Base-by-base conservation (phyloP, 2,113 vertebrate genomes). In the Synchiropus splendidus region DNA sequence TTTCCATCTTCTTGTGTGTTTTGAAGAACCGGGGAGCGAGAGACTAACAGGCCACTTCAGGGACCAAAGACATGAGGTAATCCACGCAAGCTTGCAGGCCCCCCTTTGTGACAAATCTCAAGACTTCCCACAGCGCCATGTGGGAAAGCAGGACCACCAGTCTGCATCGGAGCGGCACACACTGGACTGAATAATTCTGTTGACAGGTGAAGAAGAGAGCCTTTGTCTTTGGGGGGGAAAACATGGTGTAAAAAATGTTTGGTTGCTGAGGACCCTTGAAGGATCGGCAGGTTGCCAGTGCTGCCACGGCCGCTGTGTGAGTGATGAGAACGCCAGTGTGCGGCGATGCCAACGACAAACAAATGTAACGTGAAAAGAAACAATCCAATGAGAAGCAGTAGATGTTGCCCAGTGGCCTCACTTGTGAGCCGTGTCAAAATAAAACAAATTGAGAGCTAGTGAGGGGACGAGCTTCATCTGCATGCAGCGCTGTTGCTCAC, bases 31-130 rank as follows among this genome's bases (percentile, higher is more conserved):
- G n/a, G n/a, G n/a, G n/a, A n/a, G n/a, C n/a, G n/a, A n/a, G n/a
- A n/a, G n/a, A 48, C 58, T 51, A 66, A 70, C 72, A n/a, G 40
- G 58, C 78, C 72, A 77, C 74, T 82, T 78, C 54, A 75, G 63
- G 58, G 52, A 72, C 73, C 73, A 77, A 79, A 75, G 51, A 40
- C 53, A 79, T 83, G 81, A 83, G 77, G 79, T 82, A 79, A 82
- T 78, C 68, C 61, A 44, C 32, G 48, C 42, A 46, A 45, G 61
- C 68, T 42, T 45, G 65, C 64, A 58, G 42, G 55, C 61, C 51
- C 51, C 48, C 57, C 44, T 77, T 80, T 81, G 74, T 83, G 55
- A 53, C 6, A 9, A 39, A 52, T 58, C 70, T 67, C 63, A 58
- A 70, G 70, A 74, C 75, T 75, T 77, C 75, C 75, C 77, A 66